phyloP scores from a whole-genome alignment of 2,797 vertebrate species.

The Lutjanus argentimaculatus region DNA sequence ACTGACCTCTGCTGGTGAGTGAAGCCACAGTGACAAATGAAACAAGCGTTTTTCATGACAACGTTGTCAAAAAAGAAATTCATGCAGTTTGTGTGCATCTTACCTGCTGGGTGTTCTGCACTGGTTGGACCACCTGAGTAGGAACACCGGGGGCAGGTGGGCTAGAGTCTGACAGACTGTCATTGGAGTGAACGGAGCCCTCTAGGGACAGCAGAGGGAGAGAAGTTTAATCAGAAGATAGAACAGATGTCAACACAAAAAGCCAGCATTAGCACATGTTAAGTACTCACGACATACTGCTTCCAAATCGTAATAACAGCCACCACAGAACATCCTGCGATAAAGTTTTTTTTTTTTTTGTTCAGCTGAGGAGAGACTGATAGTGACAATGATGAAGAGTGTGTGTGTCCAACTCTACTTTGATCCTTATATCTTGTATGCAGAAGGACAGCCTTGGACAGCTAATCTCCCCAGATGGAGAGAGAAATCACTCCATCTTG shows the following conservation, averaged over 20 bases:
- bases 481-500: constrained; percentile 84
- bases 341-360: constrained; percentile 13
- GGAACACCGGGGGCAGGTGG: constrained; percentile 88
- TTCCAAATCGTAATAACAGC: constrained; percentile 83
- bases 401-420: constrained; percentile 48
- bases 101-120: constrained; percentile 91
- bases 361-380: constrained; percentile 24
- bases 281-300: constrained; percentile 81
- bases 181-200: constrained; percentile 90
- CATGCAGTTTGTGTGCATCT: constrained; percentile 28
- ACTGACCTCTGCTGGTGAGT: constrained; percentile 89
- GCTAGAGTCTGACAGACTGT: constrained; percentile 91
- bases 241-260: constrained; percentile 21
- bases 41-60: not conserved
- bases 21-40: constrained; percentile 43
- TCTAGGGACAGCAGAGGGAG: constrained; percentile 80
- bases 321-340: constrained; percentile 82
- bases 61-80: not conserved
- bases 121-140: constrained; percentile 92
- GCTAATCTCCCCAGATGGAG: constrained; percentile 89
- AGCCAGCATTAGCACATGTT: constrained; percentile 2
- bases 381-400: constrained; percentile 20
- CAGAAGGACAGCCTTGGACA: constrained; percentile 87
- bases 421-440: constrained; percentile 81
- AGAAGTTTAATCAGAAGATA: constrained; percentile 13